Evolutionary conservation across 2,797 vertebrate genomes (phyloP).

Genomic region (Acanthornis magna): DNA sequence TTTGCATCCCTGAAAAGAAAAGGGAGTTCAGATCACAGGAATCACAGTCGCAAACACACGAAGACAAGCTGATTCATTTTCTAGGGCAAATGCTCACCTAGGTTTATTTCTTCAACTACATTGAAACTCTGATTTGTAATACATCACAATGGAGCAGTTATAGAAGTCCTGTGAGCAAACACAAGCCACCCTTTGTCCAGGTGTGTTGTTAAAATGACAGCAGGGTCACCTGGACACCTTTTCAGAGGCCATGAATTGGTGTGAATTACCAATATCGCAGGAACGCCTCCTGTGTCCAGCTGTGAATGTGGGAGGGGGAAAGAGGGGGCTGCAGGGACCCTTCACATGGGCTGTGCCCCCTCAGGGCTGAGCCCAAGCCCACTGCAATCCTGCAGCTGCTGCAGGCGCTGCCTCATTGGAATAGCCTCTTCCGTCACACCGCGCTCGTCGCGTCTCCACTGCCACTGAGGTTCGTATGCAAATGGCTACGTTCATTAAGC

Average conservation of each 20-base stretch:
- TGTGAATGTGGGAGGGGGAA: not conserved
- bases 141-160: not conserved
- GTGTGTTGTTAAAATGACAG: not conserved
- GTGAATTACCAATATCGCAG: fast-evolving
- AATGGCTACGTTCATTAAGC: not conserved
- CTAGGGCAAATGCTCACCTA: not conserved
- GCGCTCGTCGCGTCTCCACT: fast-evolving
- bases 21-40: not conserved
- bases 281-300: not conserved
- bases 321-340: not conserved
- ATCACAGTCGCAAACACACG: not conserved
- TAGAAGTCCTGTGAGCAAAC: not conserved
- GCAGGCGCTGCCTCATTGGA: not conserved
- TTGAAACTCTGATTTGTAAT: not conserved
- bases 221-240: not conserved
- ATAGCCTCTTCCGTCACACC: fast-evolving
- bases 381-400: fast-evolving
- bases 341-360: not conserved
- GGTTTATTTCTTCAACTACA: not conserved
- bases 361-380: not conserved
- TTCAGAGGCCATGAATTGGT: not conserved
- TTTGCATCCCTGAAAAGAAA: not conserved
- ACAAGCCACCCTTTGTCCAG: not conserved
- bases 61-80: not conserved
- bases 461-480: not conserved